phyloP scores from a whole-genome alignment of 2,113 vertebrate species.

The Psilopsiagon aymara region DNA sequence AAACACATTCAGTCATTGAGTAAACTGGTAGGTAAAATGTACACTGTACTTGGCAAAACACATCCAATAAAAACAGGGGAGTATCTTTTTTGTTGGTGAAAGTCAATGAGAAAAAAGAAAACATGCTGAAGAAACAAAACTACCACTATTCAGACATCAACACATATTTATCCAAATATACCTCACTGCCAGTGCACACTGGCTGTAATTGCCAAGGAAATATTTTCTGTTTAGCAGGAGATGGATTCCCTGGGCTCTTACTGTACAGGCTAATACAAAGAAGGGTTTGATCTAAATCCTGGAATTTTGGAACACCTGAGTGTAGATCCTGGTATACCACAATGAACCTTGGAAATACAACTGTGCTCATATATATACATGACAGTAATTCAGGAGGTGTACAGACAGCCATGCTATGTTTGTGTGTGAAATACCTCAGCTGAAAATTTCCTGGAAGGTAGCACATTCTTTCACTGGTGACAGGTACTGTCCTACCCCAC shows the following conservation, averaged over 20 bases:
- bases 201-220: slow-evolving; percentile 7
- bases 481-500: neutral
- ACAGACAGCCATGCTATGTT: neutral
- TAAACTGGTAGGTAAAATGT: neutral
- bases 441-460: neutral
- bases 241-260: neutral
- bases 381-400: neutral
- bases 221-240: neutral
- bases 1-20: slow-evolving; percentile 5
- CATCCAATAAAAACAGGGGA: slow-evolving; percentile 15
- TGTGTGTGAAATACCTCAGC: neutral
- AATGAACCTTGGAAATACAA: neutral
- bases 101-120: slow-evolving; percentile 23
- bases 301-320: neutral
- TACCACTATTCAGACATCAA: slow-evolving; percentile 15
- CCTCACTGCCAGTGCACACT: neutral
- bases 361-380: neutral
- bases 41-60: neutral
- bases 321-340: neutral
- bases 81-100: neutral
- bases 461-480: neutral
- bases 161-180: slow-evolving; percentile 24
- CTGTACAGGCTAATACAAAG: neutral
- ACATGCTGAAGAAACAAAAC: slow-evolving; percentile 33
- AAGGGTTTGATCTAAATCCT: neutral